Conservation (phyloP, 1,140 invertebrate genomes). For the Philotrypesis tridentata region DNA sequence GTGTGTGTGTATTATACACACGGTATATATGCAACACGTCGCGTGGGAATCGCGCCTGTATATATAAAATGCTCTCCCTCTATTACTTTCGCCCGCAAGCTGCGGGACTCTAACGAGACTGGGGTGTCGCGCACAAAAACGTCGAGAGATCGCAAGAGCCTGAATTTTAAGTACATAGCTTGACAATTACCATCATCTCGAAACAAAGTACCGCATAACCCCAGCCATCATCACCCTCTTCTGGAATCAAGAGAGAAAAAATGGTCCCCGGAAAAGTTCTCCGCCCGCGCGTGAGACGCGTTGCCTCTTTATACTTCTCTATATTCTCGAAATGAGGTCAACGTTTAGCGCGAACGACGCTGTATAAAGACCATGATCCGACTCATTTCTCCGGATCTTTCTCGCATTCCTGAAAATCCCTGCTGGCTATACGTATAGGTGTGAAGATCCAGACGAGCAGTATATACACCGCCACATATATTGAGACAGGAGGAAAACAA, state of each 20-base stretch:
- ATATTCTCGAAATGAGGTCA: neutral
- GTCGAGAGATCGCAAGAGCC: neutral
- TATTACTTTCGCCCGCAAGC: no score
- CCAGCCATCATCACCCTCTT: neutral
- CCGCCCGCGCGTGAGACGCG: no score
- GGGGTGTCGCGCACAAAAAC: no score
- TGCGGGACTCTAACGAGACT: neutral
- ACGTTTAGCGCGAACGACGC: neutral
- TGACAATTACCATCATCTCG: neutral
- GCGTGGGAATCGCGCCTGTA: neutral
- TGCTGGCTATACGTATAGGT: neutral
- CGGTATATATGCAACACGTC: neutral
- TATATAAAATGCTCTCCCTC: neutral
- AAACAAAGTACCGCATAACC: neutral
- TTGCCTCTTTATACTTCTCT: no score
- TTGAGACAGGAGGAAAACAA: neutral
- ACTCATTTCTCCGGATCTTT: neutral
- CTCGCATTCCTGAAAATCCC: neutral
- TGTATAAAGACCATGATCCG: constrained; percentile 4
- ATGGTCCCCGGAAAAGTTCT: neutral
- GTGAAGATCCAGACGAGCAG: neutral
- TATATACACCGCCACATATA: neutral
- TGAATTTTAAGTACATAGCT: neutral
- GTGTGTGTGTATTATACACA: no score
- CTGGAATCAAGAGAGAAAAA: neutral